A percentile compares a stretch with the other conserved stretches of the same genome.
Evolutionary conservation across 2,888 invertebrate species (phyloP).

Genomic region (Plagiodera versicolora): DNA sequence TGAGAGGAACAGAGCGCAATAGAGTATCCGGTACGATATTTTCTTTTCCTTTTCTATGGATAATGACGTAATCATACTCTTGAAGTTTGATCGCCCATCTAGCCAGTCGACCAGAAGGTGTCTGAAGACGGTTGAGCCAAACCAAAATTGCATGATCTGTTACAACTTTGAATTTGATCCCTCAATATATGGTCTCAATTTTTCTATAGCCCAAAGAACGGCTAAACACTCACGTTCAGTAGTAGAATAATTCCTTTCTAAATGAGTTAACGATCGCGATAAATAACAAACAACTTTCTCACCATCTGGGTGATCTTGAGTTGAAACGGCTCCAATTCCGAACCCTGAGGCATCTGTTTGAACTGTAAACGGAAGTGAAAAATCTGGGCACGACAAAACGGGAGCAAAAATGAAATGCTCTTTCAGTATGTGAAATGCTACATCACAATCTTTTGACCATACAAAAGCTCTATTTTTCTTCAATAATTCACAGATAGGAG

Average conservation of each 20-base stretch:
- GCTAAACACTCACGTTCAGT: constrained; percentile 28
- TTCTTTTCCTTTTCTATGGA: constrained; percentile 17
- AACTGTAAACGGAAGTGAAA: constrained; percentile 24
- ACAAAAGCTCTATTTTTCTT: constrained; percentile 20
- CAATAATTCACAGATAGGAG: constrained; percentile 19
- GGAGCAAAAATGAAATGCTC: constrained; percentile 20
- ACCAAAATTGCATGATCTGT: not conserved
- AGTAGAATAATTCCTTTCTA: constrained; percentile 25
- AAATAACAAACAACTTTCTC: constrained; percentile 29
- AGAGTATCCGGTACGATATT: constrained; percentile 18
- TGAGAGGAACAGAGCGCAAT: not conserved
- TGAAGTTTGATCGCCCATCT: constrained; percentile 32
- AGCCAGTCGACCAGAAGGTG: constrained; percentile 30
- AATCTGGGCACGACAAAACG: constrained; percentile 31
- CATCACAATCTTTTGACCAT: constrained; percentile 24
- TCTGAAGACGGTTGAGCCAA: constrained; percentile 21
- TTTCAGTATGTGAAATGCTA: constrained; percentile 21
- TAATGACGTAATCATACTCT: too few species aligned
- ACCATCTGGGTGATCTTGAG: constrained; percentile 20
- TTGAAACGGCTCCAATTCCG: not conserved
- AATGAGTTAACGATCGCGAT: constrained; percentile 18
- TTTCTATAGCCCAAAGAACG: constrained; percentile 28
- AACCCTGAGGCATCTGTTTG: constrained; percentile 33
- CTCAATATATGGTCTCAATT: constrained; percentile 28
- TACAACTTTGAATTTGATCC: not conserved